phyloP scores from a whole-genome alignment of 2,113 vertebrate species.

The Condylura cristata region DNA sequence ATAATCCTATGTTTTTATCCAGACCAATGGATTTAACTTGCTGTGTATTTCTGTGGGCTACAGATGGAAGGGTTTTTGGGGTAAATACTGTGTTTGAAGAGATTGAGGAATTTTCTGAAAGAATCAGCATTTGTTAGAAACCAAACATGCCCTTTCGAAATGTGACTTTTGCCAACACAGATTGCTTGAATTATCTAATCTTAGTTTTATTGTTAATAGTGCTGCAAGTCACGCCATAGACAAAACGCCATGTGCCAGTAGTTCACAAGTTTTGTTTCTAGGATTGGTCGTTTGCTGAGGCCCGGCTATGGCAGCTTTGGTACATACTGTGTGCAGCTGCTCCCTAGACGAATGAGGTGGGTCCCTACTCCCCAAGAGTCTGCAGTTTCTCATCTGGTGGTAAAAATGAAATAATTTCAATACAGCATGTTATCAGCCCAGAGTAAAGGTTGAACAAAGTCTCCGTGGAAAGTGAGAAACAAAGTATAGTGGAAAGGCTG shows the following conservation, averaged over 20 bases:
- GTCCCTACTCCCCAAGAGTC: neutral
- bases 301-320: neutral
- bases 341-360: neutral
- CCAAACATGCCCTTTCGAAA: neutral
- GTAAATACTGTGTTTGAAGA: conserved; percentile 10
- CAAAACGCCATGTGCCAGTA: neutral
- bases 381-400: neutral
- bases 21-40: conserved; percentile 4
- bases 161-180: neutral
- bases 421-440: neutral
- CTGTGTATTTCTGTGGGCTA: neutral
- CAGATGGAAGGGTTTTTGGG: neutral
- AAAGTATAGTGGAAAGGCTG: neutral
- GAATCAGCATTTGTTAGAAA: neutral
- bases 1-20: conserved; percentile 65
- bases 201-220: neutral
- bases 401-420: neutral
- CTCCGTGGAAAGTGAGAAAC: no score
- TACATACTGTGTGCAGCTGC: neutral
- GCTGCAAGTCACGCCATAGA: neutral
- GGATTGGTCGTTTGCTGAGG: neutral
- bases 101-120: conserved; percentile 50
- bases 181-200: neutral
- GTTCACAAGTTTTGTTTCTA: neutral
- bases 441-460: neutral